Percentiles rank a stretch among this genome's conserved stretches.
phyloP scores from a whole-genome alignment of 2,888 invertebrate species.

The Cabera pusaria region DNA sequence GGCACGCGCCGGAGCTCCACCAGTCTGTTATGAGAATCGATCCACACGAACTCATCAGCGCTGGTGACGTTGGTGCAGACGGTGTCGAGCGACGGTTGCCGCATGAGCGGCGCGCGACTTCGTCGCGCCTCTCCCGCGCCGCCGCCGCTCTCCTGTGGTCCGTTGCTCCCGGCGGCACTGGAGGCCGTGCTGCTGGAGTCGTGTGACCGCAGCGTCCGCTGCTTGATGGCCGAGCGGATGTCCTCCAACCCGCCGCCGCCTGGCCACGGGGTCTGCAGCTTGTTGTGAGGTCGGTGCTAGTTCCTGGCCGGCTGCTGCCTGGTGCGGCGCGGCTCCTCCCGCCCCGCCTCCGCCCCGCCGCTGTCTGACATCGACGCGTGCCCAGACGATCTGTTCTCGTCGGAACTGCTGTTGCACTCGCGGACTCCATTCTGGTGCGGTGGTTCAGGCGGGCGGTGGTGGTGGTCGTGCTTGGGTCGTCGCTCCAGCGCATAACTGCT shows the following conservation, averaged over 20 bases:
- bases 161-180: slow-evolving; percentile 92
- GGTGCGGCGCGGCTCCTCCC: slow-evolving; percentile 80
- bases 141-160: slow-evolving; percentile 61
- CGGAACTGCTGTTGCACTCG: slow-evolving; percentile 92
- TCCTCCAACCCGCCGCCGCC: slow-evolving; percentile 94
- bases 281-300: slow-evolving; percentile 84
- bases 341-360: slow-evolving; percentile 84
- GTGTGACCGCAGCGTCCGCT: slow-evolving; percentile 92
- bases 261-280: slow-evolving; percentile 88
- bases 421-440: slow-evolving; percentile 83
- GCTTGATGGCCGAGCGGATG: slow-evolving; percentile 94
- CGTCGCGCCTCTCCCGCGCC: slow-evolving; percentile 82
- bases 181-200: slow-evolving; percentile 94
- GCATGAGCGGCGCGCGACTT: slow-evolving; percentile 81
- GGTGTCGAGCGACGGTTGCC: slow-evolving; percentile 92
- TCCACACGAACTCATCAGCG: slow-evolving; percentile 97
- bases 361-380: slow-evolving; percentile 98
- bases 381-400: slow-evolving; percentile 95
- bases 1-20: slow-evolving; percentile 95
- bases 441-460: slow-evolving; percentile 66
- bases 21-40: slow-evolving; percentile 94
- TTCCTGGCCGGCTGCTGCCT: slow-evolving; percentile 86
- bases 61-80: slow-evolving; percentile 95
- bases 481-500: slow-evolving; percentile 79
- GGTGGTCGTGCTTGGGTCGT: slow-evolving; percentile 59